Evolutionary conservation across 2,797 vertebrate genomes (phyloP).

Genomic region (Diceros bicornis): DNA sequence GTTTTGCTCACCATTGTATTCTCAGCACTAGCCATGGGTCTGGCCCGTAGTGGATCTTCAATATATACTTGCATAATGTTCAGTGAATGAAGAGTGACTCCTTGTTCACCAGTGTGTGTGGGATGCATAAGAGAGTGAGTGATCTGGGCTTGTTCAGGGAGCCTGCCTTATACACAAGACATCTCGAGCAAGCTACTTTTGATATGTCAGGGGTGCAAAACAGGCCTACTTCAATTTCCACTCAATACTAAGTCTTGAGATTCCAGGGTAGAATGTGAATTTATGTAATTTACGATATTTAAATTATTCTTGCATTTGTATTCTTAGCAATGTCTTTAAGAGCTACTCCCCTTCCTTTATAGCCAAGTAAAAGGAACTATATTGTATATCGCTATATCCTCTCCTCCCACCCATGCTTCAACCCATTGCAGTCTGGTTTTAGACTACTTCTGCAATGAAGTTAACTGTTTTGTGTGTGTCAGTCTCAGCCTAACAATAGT

Average conservation of each 20-base stretch:
- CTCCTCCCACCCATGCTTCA: not conserved
- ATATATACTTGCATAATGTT: not conserved
- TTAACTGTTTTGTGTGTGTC: not conserved
- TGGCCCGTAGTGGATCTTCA: not conserved
- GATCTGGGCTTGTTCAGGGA: not conserved
- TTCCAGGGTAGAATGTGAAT: not conserved
- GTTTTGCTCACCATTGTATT: not conserved
- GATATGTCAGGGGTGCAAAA: not conserved
- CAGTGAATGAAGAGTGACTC: not conserved
- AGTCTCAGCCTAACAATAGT: not conserved
- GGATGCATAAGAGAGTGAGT: not conserved
- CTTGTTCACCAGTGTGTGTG: not conserved
- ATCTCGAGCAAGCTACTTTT: not conserved
- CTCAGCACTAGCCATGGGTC: not conserved
- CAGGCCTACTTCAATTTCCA: not conserved
- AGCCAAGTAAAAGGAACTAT: not conserved
- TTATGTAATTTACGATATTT: slow-evolving; percentile 17
- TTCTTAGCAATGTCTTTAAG: not conserved
- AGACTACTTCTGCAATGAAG: not conserved
- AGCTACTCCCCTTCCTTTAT: not conserved
- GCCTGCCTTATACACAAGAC: not conserved
- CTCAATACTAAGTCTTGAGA: not conserved
- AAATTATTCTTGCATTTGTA: slow-evolving; percentile 8
- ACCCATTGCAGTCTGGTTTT: not conserved
- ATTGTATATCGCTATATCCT: not conserved